phyloP scores from a whole-genome alignment of 2,113 vertebrate genomes.

The Cyanoderma ruficeps region DNA sequence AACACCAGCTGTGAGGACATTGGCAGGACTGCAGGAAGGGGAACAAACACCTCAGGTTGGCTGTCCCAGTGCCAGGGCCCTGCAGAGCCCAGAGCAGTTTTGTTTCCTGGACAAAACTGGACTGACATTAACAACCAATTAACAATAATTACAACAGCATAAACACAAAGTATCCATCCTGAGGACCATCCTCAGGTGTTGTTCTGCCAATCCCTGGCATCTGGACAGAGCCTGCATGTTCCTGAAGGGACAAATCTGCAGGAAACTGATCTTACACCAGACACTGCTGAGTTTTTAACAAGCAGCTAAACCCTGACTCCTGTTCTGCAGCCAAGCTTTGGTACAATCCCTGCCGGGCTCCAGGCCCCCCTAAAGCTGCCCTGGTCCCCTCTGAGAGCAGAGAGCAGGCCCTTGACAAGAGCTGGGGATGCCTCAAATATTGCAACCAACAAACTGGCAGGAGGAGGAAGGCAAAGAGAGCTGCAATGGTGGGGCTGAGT shows the following conservation, averaged over 20 bases:
- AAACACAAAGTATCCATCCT: not conserved
- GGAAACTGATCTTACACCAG: not conserved
- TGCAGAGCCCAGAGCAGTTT: not conserved
- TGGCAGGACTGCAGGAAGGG: not conserved
- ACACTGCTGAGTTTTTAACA: not conserved
- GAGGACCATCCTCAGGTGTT: not conserved
- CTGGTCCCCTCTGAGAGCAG: not conserved
- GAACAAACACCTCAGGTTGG: not conserved
- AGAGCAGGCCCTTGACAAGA: not conserved
- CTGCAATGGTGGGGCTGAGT: not conserved
- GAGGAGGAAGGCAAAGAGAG: not conserved
- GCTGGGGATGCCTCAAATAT: not conserved
- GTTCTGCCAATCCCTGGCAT: not conserved
- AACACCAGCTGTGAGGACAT: not conserved
- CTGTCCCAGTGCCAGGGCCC: not conserved
- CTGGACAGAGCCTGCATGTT: not conserved
- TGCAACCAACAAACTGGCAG: not conserved
- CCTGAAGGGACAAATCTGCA: not conserved
- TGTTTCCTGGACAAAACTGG: not conserved
- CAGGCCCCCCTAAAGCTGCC: not conserved
- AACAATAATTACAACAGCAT: not conserved
- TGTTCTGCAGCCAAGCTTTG: not conserved
- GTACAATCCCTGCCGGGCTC: not conserved
- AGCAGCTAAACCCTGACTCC: not conserved
- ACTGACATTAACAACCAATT: not conserved